Evolutionary conservation across 2,797 vertebrate genomes (phyloP).

Genomic region (Gadopsis bispinosus): DNA sequence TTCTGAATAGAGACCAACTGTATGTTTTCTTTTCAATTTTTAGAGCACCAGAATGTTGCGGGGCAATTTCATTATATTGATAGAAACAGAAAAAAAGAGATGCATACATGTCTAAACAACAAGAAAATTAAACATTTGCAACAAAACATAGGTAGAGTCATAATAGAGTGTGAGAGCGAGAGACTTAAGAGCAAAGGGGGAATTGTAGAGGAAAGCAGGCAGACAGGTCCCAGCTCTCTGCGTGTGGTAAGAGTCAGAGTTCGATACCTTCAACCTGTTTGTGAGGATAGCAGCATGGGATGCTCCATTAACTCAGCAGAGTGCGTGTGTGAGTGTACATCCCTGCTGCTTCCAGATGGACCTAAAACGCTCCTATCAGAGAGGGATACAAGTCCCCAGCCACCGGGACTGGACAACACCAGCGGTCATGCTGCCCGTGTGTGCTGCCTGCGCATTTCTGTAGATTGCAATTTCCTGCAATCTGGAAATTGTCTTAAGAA

Average conservation of each 20-base stretch:
- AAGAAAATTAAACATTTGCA: slow-evolving; percentile 20
- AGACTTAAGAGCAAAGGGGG: neutral
- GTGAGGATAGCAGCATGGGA: slow-evolving; percentile 65
- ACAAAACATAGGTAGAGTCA: slow-evolving; percentile 24
- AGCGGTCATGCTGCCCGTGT: slow-evolving; percentile 22
- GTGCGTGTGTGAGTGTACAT: slow-evolving; percentile 57
- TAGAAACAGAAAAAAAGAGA: neutral
- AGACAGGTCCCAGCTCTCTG: slow-evolving; percentile 41
- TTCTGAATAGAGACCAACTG: neutral
- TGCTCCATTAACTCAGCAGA: slow-evolving; percentile 77
- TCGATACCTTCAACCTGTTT: slow-evolving; percentile 68
- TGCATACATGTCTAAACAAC: neutral
- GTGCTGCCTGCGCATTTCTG: slow-evolving; percentile 14
- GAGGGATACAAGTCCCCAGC: slow-evolving; percentile 36
- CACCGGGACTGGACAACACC: slow-evolving; percentile 52
- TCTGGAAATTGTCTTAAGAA: slow-evolving; percentile 48
- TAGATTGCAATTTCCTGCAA: slow-evolving; percentile 50
- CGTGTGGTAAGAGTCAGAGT: slow-evolving; percentile 50
- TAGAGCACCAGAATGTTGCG: neutral
- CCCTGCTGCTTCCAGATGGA: slow-evolving; percentile 68
- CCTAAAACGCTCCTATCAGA: slow-evolving; percentile 57
- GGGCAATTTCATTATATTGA: neutral
- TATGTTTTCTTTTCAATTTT: neutral
- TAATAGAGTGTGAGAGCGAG: neutral
- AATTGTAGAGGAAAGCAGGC: slow-evolving; percentile 22